Base-by-base conservation (phyloP, 2,888 invertebrate species). In the Apoda limacodes region DNA sequence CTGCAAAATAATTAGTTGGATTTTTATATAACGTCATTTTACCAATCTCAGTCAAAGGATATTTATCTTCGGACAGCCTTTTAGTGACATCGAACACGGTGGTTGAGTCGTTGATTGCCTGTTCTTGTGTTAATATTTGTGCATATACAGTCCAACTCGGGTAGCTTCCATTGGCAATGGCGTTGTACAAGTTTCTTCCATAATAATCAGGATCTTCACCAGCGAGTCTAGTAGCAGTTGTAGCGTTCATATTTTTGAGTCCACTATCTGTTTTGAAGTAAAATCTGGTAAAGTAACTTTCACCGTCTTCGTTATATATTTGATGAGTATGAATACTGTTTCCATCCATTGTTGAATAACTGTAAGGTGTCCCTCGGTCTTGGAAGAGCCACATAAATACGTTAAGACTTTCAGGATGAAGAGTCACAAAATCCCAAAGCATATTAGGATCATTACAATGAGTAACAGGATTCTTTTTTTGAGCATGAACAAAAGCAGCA, bases 41-140 rank as follows among this genome's bases (percentile, higher is more conserved):
- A 2, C 96, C 96, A 0, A 95, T 88, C 1, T 88, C 89, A 35
- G 90, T 88, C 30, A 95, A 69, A 0, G 95, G 95, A 66, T 81
- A 95, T 2, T 93, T 90, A 19, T 76, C 71, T 30, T 41, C 66
- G 0, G 93, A 86, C 89, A 95, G 92, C 1, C 91, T 80, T 83
- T 93, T 95, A 1, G 95, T 95, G 22, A 93, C 65, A 62, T 96
- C 95, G 63, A 96, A 96, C 1, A 95, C 93, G 74, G 95, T 94
- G 71, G 87, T 93, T 40, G 81, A 82, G 50, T 82, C 87, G 5
- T 81, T 84, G 45, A 88, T 88, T 0, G 93, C 92, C 61, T 95
- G 87, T 31, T 88, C 85, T 23, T 83, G 82, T 1, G 91, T 90
- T 89, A 96, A 90, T 2, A 93, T 84, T 75, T 93, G 92, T 35